Base-by-base conservation (phyloP, 2,888 invertebrate genomes). In the Malthinus seriepunctatus region DNA sequence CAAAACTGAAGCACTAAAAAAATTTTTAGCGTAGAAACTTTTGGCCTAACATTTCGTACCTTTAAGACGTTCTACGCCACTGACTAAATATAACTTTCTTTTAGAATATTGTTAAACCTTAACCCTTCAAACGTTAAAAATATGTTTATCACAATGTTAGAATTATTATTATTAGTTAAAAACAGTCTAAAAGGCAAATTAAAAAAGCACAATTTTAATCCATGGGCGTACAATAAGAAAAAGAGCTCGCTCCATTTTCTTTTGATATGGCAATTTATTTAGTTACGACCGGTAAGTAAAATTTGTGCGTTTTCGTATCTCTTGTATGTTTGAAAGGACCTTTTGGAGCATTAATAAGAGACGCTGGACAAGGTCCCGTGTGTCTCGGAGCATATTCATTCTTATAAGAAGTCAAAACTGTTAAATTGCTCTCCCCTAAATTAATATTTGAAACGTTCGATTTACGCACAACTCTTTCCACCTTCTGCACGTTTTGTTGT, bases 241-340 rank as follows among this genome's bases (percentile, higher is more conserved):
- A 35, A n/a, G 7, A 9, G 35, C 7, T 35, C 9, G 2, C 35
- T 10, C 10, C 10, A 3, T n/a, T 9, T 42, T 42, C 11, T n/a
- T 9, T 42, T 42, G 39, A 42, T 42, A 32, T 55, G 31, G 50
- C 44, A 38, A 45, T 35, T 53, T 44, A 33, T 32, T 63, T 61
- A 78, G 64, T 78, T 83, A 85, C 82, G 74, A 86, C 85, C 1
- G 89, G 84, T 74, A 90, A 84, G 75, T 91, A 93, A 76, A 91
- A 93, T 76, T 90, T 91, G 78, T 93, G 93, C 72, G 90, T 88
- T 67, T 88, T 89, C 8, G 93, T 90, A 76, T 93, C 91, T 63
- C 92, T 84, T 23, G 91, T 91, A 72, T 93, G 92, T 77, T 90
- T 90, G 78, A 88, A 93, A 11, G 90, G 90, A 55, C 90, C 87